Evolutionary conservation across 2,113 vertebrate species (phyloP).

Genomic region (Ovibos moschatus): DNA sequence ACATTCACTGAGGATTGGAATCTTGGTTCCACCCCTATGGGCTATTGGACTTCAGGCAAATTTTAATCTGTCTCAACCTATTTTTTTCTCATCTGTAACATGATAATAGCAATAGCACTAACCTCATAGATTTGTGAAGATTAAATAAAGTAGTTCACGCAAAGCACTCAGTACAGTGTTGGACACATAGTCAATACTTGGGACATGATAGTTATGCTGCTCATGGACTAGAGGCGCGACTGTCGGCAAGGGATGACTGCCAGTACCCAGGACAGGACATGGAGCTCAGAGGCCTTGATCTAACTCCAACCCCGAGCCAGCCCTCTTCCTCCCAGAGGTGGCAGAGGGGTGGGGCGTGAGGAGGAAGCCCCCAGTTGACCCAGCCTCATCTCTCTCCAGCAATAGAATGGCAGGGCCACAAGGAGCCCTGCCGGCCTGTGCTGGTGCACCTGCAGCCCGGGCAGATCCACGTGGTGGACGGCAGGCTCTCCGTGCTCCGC

Average conservation of each 20-base stretch:
- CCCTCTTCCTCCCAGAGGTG: background rate
- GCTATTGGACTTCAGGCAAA: background rate
- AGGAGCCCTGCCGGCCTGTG: constrained; percentile 75
- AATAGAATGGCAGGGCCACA: constrained; percentile 78
- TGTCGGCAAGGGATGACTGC: background rate
- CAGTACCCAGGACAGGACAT: background rate
- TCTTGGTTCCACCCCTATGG: background rate
- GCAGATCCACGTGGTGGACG: constrained; percentile 77
- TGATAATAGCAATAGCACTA: background rate
- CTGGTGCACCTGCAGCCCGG: constrained; percentile 68
- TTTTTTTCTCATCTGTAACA: background rate
- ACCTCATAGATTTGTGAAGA: background rate
- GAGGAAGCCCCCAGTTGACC: background rate
- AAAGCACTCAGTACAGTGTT: background rate
- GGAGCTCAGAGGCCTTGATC: background rate
- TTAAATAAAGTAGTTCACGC: background rate
- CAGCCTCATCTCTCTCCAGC: constrained; percentile 61
- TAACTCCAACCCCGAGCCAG: background rate
- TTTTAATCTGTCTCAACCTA: background rate
- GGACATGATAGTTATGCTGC: background rate
- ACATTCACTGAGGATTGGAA: background rate
- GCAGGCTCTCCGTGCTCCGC: constrained; percentile 72
- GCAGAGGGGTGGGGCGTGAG: fast-evolving
- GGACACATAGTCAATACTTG: background rate
- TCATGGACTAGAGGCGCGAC: background rate